Evolutionary conservation across 1,140 invertebrate genomes (phyloP).

Genomic region (Eupristina koningsbergeri): DNA sequence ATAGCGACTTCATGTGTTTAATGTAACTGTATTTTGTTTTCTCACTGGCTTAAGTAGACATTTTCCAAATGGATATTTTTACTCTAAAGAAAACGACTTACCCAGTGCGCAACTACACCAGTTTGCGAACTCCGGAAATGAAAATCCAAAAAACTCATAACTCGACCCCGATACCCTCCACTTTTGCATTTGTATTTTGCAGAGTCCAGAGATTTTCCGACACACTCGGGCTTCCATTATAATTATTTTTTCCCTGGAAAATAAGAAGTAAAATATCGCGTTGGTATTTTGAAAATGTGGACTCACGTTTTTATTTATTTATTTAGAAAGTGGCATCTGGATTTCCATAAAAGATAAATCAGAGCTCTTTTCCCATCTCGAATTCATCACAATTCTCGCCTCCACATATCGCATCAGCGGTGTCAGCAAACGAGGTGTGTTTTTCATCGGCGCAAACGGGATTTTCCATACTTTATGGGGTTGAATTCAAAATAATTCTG

Average conservation of each 20-base stretch:
- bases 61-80: neutral
- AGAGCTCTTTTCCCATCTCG: neutral
- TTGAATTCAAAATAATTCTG: neutral
- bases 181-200: neutral
- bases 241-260: neutral
- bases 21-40: neutral
- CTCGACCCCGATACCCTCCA: neutral
- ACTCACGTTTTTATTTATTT: too few species aligned
- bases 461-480: conserved; percentile 13
- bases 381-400: neutral
- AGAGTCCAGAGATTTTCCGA: neutral
- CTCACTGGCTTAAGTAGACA: neutral
- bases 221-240: neutral
- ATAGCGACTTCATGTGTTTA: neutral
- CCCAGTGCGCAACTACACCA: too few species aligned
- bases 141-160: neutral
- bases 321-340: too few species aligned
- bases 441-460: neutral
- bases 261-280: neutral
- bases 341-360: neutral
- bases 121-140: neutral
- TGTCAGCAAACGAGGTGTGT: neutral
- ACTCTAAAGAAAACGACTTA: neutral
- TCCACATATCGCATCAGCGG: neutral
- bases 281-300: too few species aligned